Percentiles rank a stretch among this genome's conserved stretches.
phyloP scores from a whole-genome alignment of 2,113 vertebrate species.

The Vulpes lagopus region DNA sequence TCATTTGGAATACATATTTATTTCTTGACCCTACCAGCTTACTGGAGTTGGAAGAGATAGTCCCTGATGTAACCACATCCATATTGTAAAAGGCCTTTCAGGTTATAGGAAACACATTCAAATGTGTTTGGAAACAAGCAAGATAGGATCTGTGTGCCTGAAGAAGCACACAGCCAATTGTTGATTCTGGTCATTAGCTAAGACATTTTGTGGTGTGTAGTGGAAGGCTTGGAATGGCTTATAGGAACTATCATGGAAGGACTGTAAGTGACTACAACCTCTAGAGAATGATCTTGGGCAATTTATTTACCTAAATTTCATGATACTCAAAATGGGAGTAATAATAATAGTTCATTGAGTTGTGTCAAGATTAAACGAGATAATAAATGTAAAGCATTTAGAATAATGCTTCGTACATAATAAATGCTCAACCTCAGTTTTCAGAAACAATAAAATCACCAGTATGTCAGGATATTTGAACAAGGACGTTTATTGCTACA shows the following conservation, averaged over 20 bases:
- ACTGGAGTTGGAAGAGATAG: neutral
- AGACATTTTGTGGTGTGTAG: neutral
- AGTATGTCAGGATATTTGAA: neutral
- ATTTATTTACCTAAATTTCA: slow-evolving; percentile 23
- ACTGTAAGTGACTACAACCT: neutral
- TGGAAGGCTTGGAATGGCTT: neutral
- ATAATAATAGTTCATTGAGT: neutral
- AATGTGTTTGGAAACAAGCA: neutral
- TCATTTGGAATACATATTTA: neutral
- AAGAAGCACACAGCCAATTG: neutral
- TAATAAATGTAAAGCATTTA: slow-evolving; percentile 25
- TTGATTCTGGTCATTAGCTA: neutral
- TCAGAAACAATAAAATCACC: neutral
- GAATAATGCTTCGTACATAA: neutral
- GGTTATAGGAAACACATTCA: neutral
- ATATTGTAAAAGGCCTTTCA: neutral
- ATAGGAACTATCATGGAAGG: neutral
- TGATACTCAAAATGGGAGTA: neutral
- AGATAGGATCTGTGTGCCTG: neutral
- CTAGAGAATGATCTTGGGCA: neutral
- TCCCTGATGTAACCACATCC: neutral
- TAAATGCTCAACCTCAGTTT: neutral
- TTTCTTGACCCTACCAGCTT: neutral
- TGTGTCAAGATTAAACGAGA: slow-evolving; percentile 9
- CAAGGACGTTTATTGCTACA: neutral